Percentiles rank a stretch among this genome's conserved stretches.
Evolutionary conservation across 1,140 invertebrate genomes (phyloP).

Genomic region (Pararge aegeria): DNA sequence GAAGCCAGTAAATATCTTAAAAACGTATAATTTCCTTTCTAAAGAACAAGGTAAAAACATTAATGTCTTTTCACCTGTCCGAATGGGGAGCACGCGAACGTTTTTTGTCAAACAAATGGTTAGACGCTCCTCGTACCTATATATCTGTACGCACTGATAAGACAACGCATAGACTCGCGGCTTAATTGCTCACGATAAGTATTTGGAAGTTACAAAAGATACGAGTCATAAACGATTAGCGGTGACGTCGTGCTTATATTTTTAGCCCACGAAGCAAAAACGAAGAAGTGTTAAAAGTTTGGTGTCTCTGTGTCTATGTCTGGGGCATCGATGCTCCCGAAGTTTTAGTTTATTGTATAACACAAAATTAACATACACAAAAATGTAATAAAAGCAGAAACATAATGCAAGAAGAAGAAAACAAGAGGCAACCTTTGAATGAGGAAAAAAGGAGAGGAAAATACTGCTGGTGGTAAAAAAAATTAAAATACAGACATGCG

Average conservation of each 20-base stretch:
- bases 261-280: background rate
- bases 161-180: constrained; percentile 31
- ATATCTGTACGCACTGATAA: constrained; percentile 32
- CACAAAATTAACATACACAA: too few species aligned
- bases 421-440: too few species aligned
- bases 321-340: too few species aligned
- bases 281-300: too few species aligned
- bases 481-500: too few species aligned
- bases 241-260: constrained; percentile 1
- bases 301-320: too few species aligned
- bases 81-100: constrained; percentile 23
- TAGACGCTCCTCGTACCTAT: background rate
- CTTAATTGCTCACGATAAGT: constrained; percentile 35
- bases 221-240: background rate
- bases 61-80: constrained; percentile 23
- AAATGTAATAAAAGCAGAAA: too few species aligned
- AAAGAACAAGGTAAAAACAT: constrained; percentile 17
- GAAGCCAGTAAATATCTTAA: constrained; percentile 7
- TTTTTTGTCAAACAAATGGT: constrained; percentile 34
- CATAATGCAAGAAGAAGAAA: too few species aligned
- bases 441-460: too few species aligned
- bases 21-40: constrained; percentile 2
- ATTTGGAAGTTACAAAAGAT: background rate
- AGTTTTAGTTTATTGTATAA: too few species aligned
- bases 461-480: too few species aligned